Evolutionary conservation across 2,888 invertebrate species (phyloP).

Genomic region (Netelia inedita): DNA sequence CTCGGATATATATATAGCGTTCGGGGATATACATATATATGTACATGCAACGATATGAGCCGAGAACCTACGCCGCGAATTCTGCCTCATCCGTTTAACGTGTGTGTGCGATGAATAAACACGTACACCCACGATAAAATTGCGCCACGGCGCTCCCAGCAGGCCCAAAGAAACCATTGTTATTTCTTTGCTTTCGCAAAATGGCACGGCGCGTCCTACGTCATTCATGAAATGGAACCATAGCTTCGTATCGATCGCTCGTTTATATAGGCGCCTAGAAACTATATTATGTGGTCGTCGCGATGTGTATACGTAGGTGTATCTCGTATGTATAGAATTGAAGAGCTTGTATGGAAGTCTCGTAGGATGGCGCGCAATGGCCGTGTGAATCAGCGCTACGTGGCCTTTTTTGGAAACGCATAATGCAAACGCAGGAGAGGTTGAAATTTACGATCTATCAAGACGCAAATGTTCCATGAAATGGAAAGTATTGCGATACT

Average conservation of each 20-base stretch:
- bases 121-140: constrained; percentile 37
- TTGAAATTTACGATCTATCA: not conserved
- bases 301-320: constrained; percentile 6
- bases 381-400: constrained; percentile 48
- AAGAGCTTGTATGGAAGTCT: constrained; percentile 44
- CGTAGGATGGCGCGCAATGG: constrained; percentile 46
- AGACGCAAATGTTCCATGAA: not conserved
- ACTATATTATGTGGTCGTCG: constrained; percentile 51
- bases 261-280: constrained; percentile 51
- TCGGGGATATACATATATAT: not conserved
- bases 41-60: not conserved
- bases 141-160: constrained; percentile 15
- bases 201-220: constrained; percentile 50
- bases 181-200: constrained; percentile 29
- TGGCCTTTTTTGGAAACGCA: constrained; percentile 65
- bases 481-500: not conserved
- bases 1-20: not conserved
- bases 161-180: constrained; percentile 13
- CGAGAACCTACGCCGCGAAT: constrained; percentile 21
- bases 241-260: constrained; percentile 55
- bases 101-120: constrained; percentile 30
- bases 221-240: constrained; percentile 44
- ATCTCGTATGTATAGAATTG: not conserved
- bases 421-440: not conserved
- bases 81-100: constrained; percentile 9